Evolutionary conservation across 2,888 invertebrate species (phyloP), one percentile per base, ranked within the genome.

Genomic region (Mythimna lalbum): DNA sequence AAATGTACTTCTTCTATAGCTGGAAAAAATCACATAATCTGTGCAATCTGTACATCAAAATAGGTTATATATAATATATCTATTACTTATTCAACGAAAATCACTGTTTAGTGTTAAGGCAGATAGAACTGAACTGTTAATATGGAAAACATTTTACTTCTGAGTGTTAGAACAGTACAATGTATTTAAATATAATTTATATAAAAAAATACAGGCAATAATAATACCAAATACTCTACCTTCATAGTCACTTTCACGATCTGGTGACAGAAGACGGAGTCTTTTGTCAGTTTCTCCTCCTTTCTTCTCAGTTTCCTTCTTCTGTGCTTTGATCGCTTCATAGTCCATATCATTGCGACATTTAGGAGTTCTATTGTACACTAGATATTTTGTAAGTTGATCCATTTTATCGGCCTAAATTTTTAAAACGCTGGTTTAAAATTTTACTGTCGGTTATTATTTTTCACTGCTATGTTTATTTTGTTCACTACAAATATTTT

Each of bases 331-430:
- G 61, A 93, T 88, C 0, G 90, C 81, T 7, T 93, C 93, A 78
- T 94, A 94, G 83, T 94, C 94, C 91, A 94, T 90, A 66, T 76
- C 86, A 55, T 91, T 89, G 6, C 88, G 90, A 27, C 88, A 88
- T 73, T 88, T 89, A n/a, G 95, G 95, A 4, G 92, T 94, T 87
- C 90, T 92, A 79, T 95, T 95, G 74, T 95, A 95, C 53, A 95
- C 91, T 72, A 95, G 76, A 72, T 87, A 95, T 63, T 92, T 93
- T 61, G 93, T 94, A 66, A 95, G 81, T 53, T 92, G 93, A 82
- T 95, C 95, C 93, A 95, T 94, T 79, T 78, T 80, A 14, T 1
- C 12, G 1, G 12, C 56, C 50, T 56, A 66, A 73, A 73, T 78
- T 70, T 33, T 70, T 36, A 2, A 12, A 31, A 5, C 64, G 66